These are phyloP conservation scores for Caenorhabditis sulstoni DNA, from an alignment of 2,888 invertebrate species.

Conservation along the genomic window DNA sequence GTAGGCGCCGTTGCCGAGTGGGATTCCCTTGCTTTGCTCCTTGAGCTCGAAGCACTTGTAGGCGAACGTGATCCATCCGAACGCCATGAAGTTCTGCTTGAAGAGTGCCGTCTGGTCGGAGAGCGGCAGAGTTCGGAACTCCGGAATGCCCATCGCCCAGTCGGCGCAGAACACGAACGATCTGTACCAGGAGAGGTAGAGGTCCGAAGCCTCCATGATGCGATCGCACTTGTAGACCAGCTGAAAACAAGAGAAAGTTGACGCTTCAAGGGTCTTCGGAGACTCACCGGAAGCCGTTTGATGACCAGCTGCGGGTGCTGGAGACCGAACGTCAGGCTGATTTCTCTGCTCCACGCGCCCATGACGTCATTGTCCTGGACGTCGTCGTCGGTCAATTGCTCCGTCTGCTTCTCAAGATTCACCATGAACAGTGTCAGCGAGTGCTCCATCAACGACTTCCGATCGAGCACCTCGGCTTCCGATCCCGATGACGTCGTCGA, in stretches of 20 bases:
- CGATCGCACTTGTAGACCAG: conserved; percentile 68
- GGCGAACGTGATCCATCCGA: conserved; percentile 73
- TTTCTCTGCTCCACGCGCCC: conserved; percentile 69
- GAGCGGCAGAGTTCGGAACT: conserved; percentile 67
- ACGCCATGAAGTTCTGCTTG: conserved; percentile 75
- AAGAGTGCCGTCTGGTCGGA: conserved; percentile 72
- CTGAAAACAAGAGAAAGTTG: conserved; percentile 40
- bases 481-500: conserved; percentile 43
- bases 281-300: conserved; percentile 62
- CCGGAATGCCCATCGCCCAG: conserved; percentile 74
- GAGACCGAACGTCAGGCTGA: conserved; percentile 65
- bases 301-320: conserved; percentile 70
- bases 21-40: conserved; percentile 61
- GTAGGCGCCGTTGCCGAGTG: conserved; percentile 71
- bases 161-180: conserved; percentile 73
- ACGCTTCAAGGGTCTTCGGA: too few relatives aligned
- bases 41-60: conserved; percentile 65
- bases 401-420: conserved; percentile 64
- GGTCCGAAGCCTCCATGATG: conserved; percentile 70
- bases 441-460: conserved; percentile 36
- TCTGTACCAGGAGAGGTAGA: conserved; percentile 71
- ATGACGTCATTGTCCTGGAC: conserved; percentile 58
- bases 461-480: conserved; percentile 46
- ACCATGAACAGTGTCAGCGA: conserved; percentile 60
- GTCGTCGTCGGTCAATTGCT: conserved; percentile 66